Evolutionary conservation across 2,113 vertebrate species (phyloP).

Genomic region (Cygnus buccinator): DNA sequence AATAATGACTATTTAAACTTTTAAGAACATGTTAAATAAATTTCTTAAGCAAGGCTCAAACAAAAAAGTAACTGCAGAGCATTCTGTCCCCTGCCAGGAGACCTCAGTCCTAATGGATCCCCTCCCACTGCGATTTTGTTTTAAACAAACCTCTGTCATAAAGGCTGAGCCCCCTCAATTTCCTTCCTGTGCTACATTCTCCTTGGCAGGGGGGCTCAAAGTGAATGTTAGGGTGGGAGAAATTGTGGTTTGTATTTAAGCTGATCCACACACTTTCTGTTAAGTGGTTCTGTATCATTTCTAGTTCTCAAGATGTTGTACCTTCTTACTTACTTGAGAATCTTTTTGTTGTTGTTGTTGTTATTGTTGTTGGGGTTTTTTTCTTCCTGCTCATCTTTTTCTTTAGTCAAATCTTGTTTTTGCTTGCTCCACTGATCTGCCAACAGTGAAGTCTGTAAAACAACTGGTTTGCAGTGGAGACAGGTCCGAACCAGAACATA

Average conservation of each 20-base stretch:
- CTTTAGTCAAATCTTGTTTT: background rate
- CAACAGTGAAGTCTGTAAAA: background rate
- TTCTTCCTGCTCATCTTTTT: background rate
- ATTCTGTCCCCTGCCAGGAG: constrained; percentile 38
- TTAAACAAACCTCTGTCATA: constrained; percentile 41
- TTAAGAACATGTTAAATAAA: constrained; percentile 55
- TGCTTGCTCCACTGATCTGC: background rate
- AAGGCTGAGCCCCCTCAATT: constrained; percentile 55
- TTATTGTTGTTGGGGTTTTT: background rate
- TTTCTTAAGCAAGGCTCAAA: constrained; percentile 44
- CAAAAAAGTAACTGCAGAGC: constrained; percentile 43
- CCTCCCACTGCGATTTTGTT: constrained; percentile 57
- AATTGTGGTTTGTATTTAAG: constrained; percentile 7
- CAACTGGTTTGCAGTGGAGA: background rate
- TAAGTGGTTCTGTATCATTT: background rate
- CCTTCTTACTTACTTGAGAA: background rate
- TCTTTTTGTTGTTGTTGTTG: background rate
- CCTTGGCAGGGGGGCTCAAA: constrained; percentile 19
- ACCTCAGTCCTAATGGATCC: constrained; percentile 54
- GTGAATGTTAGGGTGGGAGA: background rate
- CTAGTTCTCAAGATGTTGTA: background rate
- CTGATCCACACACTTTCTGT: background rate
- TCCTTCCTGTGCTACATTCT: background rate
- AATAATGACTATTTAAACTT: constrained; percentile 65
- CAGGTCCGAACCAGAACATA: background rate